These are phyloP conservation scores for Chaetodon auriga DNA, from an alignment of 2,113 vertebrate genomes.

Conservation along the genomic window DNA sequence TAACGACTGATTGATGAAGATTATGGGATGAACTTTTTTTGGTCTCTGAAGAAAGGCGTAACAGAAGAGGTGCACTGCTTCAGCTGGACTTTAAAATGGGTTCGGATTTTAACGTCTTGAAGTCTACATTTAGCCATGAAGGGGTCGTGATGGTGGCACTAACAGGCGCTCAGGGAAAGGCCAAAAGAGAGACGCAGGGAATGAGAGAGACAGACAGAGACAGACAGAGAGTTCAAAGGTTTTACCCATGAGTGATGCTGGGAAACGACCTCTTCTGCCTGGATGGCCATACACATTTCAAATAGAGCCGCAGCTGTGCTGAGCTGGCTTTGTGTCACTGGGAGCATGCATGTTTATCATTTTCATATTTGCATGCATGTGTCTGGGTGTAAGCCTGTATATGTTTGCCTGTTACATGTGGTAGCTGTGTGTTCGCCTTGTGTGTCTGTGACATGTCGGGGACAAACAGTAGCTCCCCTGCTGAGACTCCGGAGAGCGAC, in stretches of 20 bases:
- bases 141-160: background rate
- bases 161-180: background rate
- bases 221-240: slow-evolving; percentile 58
- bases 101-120: background rate
- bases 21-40: no score
- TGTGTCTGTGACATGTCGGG: background rate
- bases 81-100: background rate
- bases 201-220: slow-evolving; percentile 7
- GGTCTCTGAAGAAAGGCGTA: no score
- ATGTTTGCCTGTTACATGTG: background rate
- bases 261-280: slow-evolving; percentile 74
- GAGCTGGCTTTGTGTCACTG: slow-evolving; percentile 48
- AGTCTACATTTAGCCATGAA: background rate
- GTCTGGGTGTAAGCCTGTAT: background rate
- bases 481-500: slow-evolving; percentile 42
- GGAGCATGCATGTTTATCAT: background rate
- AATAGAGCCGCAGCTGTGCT: slow-evolving; percentile 67
- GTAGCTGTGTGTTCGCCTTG: background rate
- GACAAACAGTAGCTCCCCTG: slow-evolving; percentile 25
- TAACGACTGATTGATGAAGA: no score
- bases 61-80: no score
- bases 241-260: slow-evolving; percentile 62
- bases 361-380: background rate
- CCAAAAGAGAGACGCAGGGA: slow-evolving; percentile 1
- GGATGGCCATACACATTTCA: slow-evolving; percentile 64